These are phyloP conservation scores for Lepidurus couesii DNA, from an alignment of 1,140 invertebrate genomes.

Conservation along the genomic window DNA sequence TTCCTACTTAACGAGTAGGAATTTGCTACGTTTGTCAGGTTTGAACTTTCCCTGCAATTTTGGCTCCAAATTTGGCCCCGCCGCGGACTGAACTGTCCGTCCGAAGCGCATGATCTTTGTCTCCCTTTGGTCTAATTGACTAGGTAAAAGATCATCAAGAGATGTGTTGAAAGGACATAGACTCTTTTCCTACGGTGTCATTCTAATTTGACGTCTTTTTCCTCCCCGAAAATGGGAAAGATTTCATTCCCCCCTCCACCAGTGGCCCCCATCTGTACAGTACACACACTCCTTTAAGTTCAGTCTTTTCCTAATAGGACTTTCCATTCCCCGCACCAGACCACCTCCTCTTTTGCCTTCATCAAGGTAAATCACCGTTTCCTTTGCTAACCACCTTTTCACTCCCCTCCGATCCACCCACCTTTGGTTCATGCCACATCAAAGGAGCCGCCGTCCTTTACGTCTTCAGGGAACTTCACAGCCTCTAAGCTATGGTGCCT, in stretches of 20 bases:
- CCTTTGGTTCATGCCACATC: constrained; percentile 21
- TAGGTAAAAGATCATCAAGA: constrained; percentile 8
- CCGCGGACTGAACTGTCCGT: not conserved
- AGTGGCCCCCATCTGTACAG: not conserved
- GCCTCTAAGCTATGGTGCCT: constrained; percentile 20
- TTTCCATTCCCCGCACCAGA: constrained; percentile 18
- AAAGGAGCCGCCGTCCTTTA: constrained; percentile 20
- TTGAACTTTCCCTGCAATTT: not conserved
- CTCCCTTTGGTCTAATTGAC: not conserved
- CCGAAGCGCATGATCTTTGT: not conserved
- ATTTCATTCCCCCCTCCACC: not conserved
- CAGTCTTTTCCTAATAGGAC: constrained; percentile 13
- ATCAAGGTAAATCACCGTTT: constrained; percentile 22
- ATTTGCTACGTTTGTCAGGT: not conserved
- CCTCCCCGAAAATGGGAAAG: not conserved
- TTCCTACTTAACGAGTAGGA: not conserved
- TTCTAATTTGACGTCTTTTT: constrained; percentile 22
- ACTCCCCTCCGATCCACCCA: constrained; percentile 6
- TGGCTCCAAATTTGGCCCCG: not conserved
- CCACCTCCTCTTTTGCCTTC: constrained; percentile 17
- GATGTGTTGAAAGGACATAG: not conserved
- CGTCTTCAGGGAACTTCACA: constrained; percentile 21
- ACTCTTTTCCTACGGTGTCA: constrained; percentile 7
- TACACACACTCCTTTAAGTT: constrained; percentile 10
- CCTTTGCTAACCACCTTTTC: constrained; percentile 20